phyloP scores from a whole-genome alignment of 30 jellyfish, hydroid and myxozoan genomes.

The Pelagia noctiluca region DNA sequence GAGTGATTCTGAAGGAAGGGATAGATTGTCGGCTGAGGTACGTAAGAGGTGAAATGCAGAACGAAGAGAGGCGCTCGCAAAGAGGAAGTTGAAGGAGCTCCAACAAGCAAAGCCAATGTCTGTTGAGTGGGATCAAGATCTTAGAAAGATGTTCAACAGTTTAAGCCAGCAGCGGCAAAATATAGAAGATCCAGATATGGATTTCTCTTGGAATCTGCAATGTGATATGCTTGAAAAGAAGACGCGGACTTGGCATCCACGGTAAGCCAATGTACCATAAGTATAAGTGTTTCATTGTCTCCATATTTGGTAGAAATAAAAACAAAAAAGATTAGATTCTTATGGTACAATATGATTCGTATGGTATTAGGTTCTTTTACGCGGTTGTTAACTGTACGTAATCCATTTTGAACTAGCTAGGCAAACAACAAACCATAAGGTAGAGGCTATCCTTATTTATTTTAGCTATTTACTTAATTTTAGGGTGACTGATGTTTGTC shows the following conservation, averaged over 20 bases:
- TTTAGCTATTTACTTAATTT: no score
- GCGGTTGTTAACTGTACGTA: no score
- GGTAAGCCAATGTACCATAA: background rate
- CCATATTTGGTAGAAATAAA: no score
- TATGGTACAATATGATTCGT: no score
- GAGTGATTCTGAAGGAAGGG: background rate
- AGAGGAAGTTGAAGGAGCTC: background rate
- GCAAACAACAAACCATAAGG: no score
- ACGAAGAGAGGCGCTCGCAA: background rate
- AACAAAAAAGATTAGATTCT: no score
- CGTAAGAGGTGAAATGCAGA: background rate
- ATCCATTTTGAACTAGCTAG: no score
- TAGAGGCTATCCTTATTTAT: no score
- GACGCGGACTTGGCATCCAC: conserved; percentile 11
- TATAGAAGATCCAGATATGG: conserved; percentile 17
- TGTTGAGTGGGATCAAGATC: background rate
- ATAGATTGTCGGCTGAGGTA: background rate
- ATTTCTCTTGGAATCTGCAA: conserved; percentile 7
- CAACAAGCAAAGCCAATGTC: background rate
- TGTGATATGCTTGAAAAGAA: conserved; percentile 11
- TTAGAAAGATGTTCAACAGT: background rate
- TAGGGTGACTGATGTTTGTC: background rate
- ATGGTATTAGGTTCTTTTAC: no score
- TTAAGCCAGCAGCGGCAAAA: background rate
- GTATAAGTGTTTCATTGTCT: no score